Evolutionary conservation across 2,888 invertebrate genomes (phyloP), one percentile per base, ranked within the genome.

Genomic region (Ctenicera cuprea): DNA sequence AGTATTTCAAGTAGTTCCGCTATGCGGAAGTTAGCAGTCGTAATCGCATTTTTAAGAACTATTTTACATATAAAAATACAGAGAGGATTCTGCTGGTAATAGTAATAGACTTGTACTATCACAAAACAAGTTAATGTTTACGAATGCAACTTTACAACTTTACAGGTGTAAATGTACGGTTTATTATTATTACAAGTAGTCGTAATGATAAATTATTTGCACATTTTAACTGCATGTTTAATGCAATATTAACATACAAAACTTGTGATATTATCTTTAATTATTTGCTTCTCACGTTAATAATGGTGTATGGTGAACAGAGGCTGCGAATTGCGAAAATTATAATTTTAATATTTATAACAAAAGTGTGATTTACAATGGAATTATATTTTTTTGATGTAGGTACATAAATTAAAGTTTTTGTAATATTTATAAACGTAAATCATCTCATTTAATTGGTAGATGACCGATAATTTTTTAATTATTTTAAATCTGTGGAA

Each of bases 11-110:
- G 22, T 63, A 65, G 65, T 52, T 52, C 65, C 63, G 70, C 63
- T 63, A 63, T 43, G 43, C 70, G 70, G 70, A 70, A 70, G 70
- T 54, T 50, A 50, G 41, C 54, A n/a, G 54, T n/a, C n/a, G n/a
- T 33, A 54, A 22, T 22, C 14, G 12, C 30, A 30, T 26, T 54
- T 54, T 54, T 33, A 54, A 30, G 54, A n/a, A n/a, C 30, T 30
- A 3, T 33, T 14, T 54, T 54, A 26, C 8, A 1, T 33, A 54
- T 54, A 54, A 54, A 26, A 30, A 54, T 30, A 14, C 16, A 45
- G 5, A 18, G 9, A 9, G 1, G 5, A 33, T 5, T 33, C 11
- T 48, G 18, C 11, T 18, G n/a, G n/a, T n/a, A n/a, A n/a, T 48
- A 3, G 20, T 20, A 48, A 1, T 2, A 18, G 1, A 5, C 1